Evolutionary conservation across 1,140 invertebrate species (phyloP), one percentile per base, ranked within the genome.

Genomic region (Neodiprion virginianus): DNA sequence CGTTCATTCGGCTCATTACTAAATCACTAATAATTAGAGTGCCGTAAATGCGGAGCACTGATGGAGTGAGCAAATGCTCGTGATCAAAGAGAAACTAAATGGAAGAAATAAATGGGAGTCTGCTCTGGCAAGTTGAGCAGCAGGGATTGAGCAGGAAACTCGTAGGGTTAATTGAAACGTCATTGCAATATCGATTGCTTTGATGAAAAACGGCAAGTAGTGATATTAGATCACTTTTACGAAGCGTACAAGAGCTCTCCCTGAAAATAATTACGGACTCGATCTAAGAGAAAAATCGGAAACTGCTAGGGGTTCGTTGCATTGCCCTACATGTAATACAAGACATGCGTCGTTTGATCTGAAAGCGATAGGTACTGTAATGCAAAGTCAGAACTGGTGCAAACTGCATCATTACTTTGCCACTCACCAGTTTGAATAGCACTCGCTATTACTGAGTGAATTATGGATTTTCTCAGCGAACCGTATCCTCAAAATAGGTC

Each of bases 41-140:
- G 53, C 53, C 8, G 53, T 8, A 17, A 61, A 61, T 61, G 53
- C 53, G 53, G 53, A 17, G 53, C 53, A 61, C 53, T 61, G 8
- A 14, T 61, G n/a, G n/a, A 61, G 53, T 61, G 11, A 61, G 53
- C 53, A 61, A 17, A 12, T 61, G 53, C 53, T 61, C 11, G 11
- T 14, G 53, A 61, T 61, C 53, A 61, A 61, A 61, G 53, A 61
- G 53, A 61, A 61, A 61, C 53, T 61, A 61, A 61, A 61, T 61
- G 53, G 53, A 61, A 61, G 53, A 61, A 61, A 61, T 61, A 61
- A 61, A 61, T 61, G 53, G 53, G n/a, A 61, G 53, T 61, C 53
- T 61, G 53, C 53, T 61, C n/a, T 4, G 11, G 53, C 53, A 61
- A 61, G 53, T 61, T 61, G 10, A 2, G 50, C n/a, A 17, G 11